Percentiles rank a stretch among this genome's conserved stretches.
These are phyloP conservation scores for Trematomus loennbergii DNA, from an alignment of 2,113 vertebrate species.

Conservation along the genomic window DNA sequence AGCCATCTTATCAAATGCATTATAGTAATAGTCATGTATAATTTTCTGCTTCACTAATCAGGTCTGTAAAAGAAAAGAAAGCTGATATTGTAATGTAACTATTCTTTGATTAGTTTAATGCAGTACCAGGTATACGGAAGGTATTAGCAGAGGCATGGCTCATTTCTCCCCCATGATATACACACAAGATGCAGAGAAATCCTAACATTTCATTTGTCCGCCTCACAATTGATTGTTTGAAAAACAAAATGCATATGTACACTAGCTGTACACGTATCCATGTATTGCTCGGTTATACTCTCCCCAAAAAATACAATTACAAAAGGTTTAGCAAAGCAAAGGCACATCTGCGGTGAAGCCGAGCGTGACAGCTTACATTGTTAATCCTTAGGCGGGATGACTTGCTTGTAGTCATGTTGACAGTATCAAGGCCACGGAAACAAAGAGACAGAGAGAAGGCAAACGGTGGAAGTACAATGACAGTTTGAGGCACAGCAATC, in stretches of 20 bases:
- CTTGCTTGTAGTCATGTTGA: conserved; percentile 65
- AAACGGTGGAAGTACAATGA: neutral
- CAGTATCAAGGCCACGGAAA: conserved; percentile 47
- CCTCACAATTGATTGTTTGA: conserved; percentile 10
- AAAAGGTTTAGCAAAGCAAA: conserved; percentile 67
- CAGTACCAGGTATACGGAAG: neutral
- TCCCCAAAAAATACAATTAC: conserved; percentile 75
- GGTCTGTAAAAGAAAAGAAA: conserved; percentile 15
- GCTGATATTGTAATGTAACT: neutral
- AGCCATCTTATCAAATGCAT: neutral
- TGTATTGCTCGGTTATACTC: conserved; percentile 42
- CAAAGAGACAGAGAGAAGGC: conserved; percentile 23
- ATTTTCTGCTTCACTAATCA: conserved; percentile 10
- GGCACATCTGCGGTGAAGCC: conserved; percentile 62
- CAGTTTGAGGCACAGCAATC: conserved; percentile 1
- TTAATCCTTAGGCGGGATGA: conserved; percentile 71
- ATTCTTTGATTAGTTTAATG: neutral
- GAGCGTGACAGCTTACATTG: conserved; percentile 69
- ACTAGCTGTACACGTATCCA: conserved; percentile 19
- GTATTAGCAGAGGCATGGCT: conserved; percentile 1
- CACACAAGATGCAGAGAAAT: conserved; percentile 29
- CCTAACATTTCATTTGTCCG: conserved; percentile 16
- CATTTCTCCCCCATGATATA: conserved; percentile 28
- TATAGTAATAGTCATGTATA: neutral
- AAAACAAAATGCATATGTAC: neutral